Percentiles rank a stretch among this genome's conserved stretches.
Evolutionary conservation across 1,140 invertebrate species (phyloP).

Genomic region (Phymorhynchus buccinoides): DNA sequence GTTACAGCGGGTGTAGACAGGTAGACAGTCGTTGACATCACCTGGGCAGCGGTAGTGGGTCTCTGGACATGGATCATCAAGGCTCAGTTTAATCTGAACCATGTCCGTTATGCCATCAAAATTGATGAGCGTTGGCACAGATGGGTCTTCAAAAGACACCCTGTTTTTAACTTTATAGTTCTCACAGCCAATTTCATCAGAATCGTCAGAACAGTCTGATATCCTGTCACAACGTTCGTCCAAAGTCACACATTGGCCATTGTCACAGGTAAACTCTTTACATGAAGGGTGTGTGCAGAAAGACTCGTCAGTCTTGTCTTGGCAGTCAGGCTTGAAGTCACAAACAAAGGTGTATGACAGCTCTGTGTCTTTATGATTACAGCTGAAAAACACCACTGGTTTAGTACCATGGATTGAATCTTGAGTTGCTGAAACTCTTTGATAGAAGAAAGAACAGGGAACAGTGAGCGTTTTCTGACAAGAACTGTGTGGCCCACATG

Average conservation of each 20-base stretch:
- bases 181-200: background rate
- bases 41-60: conserved; percentile 20
- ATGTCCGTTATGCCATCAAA: background rate
- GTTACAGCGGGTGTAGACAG: conserved; percentile 8
- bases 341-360: background rate
- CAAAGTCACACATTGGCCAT: background rate
- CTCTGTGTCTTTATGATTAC: background rate
- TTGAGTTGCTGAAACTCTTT: too few species aligned
- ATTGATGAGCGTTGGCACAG: background rate
- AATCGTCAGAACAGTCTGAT: background rate
- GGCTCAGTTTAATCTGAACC: background rate
- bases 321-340: background rate
- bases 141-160: too few species aligned
- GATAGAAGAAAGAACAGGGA: too few species aligned
- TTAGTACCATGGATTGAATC: too few species aligned
- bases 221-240: background rate
- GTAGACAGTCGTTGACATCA: background rate
- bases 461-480: too few species aligned
- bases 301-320: background rate
- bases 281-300: background rate
- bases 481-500: too few species aligned
- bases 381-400: too few species aligned
- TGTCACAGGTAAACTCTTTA: background rate
- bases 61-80: background rate
- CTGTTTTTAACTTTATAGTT: background rate